Evolutionary conservation across 1,140 invertebrate genomes (phyloP).

Genomic region (Drosophila nikananu): DNA sequence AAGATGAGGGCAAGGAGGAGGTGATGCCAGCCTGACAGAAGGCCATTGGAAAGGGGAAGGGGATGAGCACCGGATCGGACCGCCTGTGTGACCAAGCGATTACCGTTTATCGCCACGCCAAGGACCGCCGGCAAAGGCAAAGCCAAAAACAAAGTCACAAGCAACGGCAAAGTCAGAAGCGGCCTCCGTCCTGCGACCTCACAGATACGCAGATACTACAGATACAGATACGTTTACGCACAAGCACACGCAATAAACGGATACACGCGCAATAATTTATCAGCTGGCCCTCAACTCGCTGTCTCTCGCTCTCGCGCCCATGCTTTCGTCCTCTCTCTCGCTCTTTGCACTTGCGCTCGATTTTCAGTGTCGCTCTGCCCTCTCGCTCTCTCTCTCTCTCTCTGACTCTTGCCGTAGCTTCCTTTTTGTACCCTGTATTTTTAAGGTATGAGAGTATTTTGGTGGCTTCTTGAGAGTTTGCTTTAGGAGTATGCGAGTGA

Average conservation of each 20-base stretch:
- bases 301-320: constrained; percentile 26
- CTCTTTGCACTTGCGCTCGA: constrained; percentile 48
- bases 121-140: constrained; percentile 65
- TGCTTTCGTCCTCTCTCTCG: constrained; percentile 20
- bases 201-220: constrained; percentile 27
- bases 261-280: constrained; percentile 62
- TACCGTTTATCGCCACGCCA: constrained; percentile 73
- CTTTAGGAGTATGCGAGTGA: too few relatives aligned
- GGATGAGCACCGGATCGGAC: constrained; percentile 40
- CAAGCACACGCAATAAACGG: constrained; percentile 27
- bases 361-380: constrained; percentile 66
- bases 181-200: constrained; percentile 62
- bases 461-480: not conserved
- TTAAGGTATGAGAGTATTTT: not conserved
- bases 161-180: constrained; percentile 6
- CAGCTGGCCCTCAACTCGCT: constrained; percentile 70
- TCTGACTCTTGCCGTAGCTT: constrained; percentile 53
- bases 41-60: constrained; percentile 12
- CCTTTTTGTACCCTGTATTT: constrained; percentile 46
- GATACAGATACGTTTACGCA: constrained; percentile 8
- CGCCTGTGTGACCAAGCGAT: constrained; percentile 75
- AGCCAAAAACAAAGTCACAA: constrained; percentile 14
- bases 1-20: constrained; percentile 9
- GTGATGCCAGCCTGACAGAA: constrained; percentile 17
- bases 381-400: constrained; percentile 18